A percentile compares a stretch with the other conserved stretches of the same genome.
Evolutionary conservation across 2,113 vertebrate genomes (phyloP).

Genomic region (Chitala chitala): DNA sequence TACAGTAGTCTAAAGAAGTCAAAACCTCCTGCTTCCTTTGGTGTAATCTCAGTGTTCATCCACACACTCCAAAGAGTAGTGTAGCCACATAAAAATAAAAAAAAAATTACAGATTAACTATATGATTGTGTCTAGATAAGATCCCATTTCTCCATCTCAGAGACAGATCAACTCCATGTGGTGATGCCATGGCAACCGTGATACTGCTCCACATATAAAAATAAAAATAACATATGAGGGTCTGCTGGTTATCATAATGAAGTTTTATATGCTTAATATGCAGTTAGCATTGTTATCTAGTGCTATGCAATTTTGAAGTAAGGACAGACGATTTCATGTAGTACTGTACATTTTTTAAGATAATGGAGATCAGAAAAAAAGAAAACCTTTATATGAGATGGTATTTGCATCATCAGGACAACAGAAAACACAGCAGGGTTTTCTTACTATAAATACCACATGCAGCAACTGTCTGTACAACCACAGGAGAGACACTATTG

Average conservation of each 20-base stretch:
- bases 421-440: neutral
- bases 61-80: neutral
- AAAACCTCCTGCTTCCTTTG: no score
- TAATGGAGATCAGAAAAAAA: no score
- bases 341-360: no score
- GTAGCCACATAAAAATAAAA: neutral
- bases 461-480: neutral
- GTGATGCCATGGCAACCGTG: neutral
- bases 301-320: neutral
- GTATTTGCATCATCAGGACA: neutral
- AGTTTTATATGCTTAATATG: no score
- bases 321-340: no score
- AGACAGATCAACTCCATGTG: neutral
- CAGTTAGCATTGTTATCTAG: no score
- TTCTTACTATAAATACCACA: conserved; percentile 2
- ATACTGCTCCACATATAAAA: neutral
- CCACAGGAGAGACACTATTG: neutral
- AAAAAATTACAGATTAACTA: neutral
- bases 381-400: neutral
- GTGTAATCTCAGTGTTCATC: neutral
- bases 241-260: neutral
- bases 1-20: no score
- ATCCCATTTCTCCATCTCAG: neutral
- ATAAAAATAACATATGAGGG: neutral
- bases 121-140: neutral